Percentiles rank a stretch among this genome's conserved stretches.
Conservation (phyloP, 2,113 vertebrate genomes). For the Gallinago paraguaiae region DNA sequence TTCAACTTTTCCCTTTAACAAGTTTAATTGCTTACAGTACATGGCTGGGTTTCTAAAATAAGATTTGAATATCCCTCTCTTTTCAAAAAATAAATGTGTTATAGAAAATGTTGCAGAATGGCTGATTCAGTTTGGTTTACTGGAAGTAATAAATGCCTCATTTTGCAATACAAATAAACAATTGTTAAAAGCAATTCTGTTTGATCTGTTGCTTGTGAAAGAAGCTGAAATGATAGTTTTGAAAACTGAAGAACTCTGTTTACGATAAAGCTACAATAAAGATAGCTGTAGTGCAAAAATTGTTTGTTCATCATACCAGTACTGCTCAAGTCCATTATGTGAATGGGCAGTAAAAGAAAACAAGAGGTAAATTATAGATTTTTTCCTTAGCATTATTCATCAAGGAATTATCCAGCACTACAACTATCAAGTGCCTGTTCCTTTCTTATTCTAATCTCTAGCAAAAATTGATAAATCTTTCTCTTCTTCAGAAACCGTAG, state of each 20-base stretch:
- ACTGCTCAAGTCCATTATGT: neutral
- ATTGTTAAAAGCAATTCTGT: neutral
- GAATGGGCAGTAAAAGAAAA: neutral
- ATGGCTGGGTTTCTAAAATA: constrained; percentile 10
- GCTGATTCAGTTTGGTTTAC: neutral
- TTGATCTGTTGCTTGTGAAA: neutral
- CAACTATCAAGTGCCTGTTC: neutral
- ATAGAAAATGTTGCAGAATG: neutral
- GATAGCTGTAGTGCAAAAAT: neutral
- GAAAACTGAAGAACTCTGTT: neutral
- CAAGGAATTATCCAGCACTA: neutral
- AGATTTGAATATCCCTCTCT: neutral
- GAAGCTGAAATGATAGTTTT: neutral
- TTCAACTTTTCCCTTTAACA: constrained; percentile 21
- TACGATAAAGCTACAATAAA: neutral
- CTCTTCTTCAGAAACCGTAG: neutral
- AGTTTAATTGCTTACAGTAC: neutral
- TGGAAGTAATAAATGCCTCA: neutral
- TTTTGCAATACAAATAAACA: neutral
- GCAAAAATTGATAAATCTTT: neutral
- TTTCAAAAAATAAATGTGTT: neutral
- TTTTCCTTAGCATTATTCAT: neutral
- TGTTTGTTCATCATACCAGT: neutral
- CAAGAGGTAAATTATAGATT: neutral
- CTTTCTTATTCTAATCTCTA: neutral